Evolutionary conservation across 2,888 invertebrate genomes (phyloP), one percentile per base, ranked within the genome.

Genomic region (Pycnomerus fuliginosus): DNA sequence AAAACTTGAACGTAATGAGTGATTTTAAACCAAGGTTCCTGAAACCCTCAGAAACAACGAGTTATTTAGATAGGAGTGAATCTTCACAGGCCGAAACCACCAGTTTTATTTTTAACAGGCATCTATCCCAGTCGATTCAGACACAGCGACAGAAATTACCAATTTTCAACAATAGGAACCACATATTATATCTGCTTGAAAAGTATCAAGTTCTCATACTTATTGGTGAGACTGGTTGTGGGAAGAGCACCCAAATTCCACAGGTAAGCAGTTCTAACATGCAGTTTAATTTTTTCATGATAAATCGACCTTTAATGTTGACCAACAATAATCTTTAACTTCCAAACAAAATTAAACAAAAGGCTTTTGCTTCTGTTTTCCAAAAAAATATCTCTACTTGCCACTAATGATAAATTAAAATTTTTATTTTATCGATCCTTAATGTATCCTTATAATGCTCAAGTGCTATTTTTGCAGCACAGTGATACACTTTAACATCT

Each of bases 171-270:
- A 84, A 88, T 58, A 78, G 87, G 43, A 87, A 85, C 65, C 90
- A 96, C 60, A 89, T 98, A 35, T 74, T 98, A 34, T 96, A 94
- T 70, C 76, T 92, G 49, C 71, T 97, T 60, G 95, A 99, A 71
- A 86, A 87, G 52, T 87, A 87, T 72, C 95, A 96, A 71, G 89
- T 90, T 0, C 74, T 97, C 29, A 83, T 99, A 35, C 74, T 91
- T 39, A 82, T 90, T 25, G 98, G 98, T 1, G 97, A 99, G 70
- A 96, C 97, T 2, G 98, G 98, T 15, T 91, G 90, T 58, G 96
- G 97, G 20, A 93, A 98, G 73, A 94, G 94, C 65, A 97, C 96
- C 0, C 96, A 96, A 76, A 83, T 96, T 50, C 93, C 94, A 32
- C 93, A 92, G 84, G 92, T 91, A 73, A 74, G 76, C 8, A 3